These are phyloP conservation scores for Coptotermes formosanus DNA, from an alignment of 1,140 invertebrate genomes.

Conservation along the genomic window DNA sequence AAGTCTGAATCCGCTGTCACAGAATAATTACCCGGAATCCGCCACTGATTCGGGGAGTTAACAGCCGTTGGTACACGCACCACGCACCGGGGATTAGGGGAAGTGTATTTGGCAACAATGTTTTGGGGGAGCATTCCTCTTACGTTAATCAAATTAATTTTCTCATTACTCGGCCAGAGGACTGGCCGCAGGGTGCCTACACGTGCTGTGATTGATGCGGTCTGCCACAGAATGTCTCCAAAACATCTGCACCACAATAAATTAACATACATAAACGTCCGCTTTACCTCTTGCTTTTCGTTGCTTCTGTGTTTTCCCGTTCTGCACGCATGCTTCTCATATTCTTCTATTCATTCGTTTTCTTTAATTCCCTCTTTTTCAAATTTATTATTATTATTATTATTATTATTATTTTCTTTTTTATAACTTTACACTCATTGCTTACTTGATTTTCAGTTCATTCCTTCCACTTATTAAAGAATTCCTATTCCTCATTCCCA, in stretches of 20 bases:
- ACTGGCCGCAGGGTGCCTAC: background rate
- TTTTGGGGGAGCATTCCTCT: background rate
- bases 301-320: no score
- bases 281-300: no score
- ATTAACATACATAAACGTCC: no score
- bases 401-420: no score
- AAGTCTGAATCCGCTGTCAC: background rate
- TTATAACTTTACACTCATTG: no score
- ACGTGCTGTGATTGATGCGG: background rate
- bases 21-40: background rate
- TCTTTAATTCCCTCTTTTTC: no score
- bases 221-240: background rate
- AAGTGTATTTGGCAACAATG: background rate
- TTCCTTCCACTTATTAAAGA: no score
- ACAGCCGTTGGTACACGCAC: background rate
- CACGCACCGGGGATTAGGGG: background rate
- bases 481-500: no score
- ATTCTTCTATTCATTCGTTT: no score
- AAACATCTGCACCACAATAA: background rate
- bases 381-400: no score
- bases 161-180: background rate
- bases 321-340: no score
- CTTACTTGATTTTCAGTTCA: no score
- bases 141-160: slow-evolving; percentile 14
- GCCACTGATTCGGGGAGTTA: background rate